Evolutionary conservation across 2,888 invertebrate species (phyloP).

Genomic region (Cataglyphis altisquamis): DNA sequence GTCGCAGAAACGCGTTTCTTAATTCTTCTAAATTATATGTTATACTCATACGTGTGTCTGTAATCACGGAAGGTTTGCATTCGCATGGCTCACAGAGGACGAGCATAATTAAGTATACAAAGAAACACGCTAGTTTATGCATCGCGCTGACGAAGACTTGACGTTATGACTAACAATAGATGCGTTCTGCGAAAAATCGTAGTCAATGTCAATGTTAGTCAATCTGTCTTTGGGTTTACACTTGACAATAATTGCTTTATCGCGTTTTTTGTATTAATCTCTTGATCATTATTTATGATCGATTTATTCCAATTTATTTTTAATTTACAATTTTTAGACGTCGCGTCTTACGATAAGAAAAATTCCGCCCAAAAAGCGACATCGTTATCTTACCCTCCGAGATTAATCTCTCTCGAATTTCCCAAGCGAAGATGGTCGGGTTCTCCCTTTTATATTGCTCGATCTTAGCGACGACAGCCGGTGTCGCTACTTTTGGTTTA

Average conservation of each 20-base stretch:
- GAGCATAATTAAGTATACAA: conserved; percentile 50
- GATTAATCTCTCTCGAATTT: conserved; percentile 98
- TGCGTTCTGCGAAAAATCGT: conserved; percentile 19
- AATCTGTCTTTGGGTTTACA: neutral
- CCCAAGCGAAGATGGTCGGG: conserved; percentile 99
- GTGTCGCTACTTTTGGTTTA: conserved; percentile 99
- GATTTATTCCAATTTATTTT: conserved; percentile 1
- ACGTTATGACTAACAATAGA: conserved; percentile 34
- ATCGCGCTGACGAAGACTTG: conserved; percentile 20
- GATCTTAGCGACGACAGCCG: conserved; percentile 98
- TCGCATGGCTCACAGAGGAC: conserved; percentile 43
- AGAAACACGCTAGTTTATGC: conserved; percentile 49
- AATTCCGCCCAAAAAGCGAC: neutral
- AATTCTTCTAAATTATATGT: conserved; percentile 67
- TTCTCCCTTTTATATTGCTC: conserved; percentile 99
- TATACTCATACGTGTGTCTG: conserved; percentile 40
- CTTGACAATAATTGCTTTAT: neutral
- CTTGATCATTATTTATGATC: neutral
- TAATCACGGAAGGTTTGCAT: conserved; percentile 65
- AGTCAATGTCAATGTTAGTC: conserved; percentile 38
- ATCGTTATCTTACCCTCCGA: conserved; percentile 92
- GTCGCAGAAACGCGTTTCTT: conserved; percentile 64
- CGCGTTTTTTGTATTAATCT: neutral
- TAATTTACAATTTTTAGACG: neutral
- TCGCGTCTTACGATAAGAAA: neutral